These are phyloP conservation scores for Actinostola sp. DNA, from an alignment of 92 coral and sea anemone genomes.

Conservation along the genomic window DNA sequence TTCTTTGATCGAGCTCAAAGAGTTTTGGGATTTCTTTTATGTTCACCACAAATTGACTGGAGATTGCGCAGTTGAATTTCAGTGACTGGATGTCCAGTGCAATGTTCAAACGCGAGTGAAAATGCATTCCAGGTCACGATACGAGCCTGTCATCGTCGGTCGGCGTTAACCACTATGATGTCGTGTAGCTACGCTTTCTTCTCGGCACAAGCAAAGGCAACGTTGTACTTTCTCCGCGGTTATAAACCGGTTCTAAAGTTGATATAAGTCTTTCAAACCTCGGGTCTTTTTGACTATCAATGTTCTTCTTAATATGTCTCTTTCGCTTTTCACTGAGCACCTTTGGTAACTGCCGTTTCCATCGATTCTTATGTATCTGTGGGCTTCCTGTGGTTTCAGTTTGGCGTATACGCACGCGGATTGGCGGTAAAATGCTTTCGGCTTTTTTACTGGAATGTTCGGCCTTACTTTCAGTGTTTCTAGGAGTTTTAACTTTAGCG, in stretches of 20 bases:
- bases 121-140: no score
- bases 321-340: slow-evolving; percentile 10
- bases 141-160: no score
- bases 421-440: neutral
- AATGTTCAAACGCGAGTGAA: no score
- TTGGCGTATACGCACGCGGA: neutral
- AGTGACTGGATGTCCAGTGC: no score
- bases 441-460: neutral
- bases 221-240: slow-evolving; percentile 17
- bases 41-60: no score
- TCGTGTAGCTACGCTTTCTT: neutral
- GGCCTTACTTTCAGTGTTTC: neutral
- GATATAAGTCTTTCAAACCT: slow-evolving; percentile 67
- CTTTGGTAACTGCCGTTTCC: slow-evolving; percentile 31
- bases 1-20: no score
- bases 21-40: no score
- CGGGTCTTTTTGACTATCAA: slow-evolving; percentile 34
- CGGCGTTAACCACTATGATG: neutral
- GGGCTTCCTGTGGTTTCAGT: neutral
- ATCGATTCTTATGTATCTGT: neutral
- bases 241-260: slow-evolving; percentile 25
- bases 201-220: neutral
- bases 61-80: no score
- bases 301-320: slow-evolving; percentile 13
- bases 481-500: slow-evolving; percentile 36